Evolutionary conservation across 2,113 vertebrate species (phyloP).

Genomic region (Paramisgurnus dabryanus): DNA sequence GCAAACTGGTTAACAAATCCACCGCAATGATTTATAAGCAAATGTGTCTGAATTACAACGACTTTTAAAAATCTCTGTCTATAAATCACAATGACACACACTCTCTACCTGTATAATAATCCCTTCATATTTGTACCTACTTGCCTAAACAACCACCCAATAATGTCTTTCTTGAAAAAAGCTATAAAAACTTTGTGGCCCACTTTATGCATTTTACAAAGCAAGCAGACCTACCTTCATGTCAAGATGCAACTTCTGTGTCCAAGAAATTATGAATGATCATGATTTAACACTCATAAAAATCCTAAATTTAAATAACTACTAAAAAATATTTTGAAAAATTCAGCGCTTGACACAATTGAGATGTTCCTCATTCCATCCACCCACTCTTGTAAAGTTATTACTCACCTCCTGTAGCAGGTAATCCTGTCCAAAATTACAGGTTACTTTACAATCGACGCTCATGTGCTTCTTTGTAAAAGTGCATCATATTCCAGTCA

Average conservation of each 20-base stretch:
- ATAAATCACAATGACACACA: background rate
- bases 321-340: background rate
- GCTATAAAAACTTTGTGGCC: background rate
- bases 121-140: background rate
- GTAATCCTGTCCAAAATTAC: slow-evolving; percentile 26
- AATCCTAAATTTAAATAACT: background rate
- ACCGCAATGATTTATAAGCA: background rate
- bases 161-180: background rate
- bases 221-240: background rate
- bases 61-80: background rate
- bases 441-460: background rate
- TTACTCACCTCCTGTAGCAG: slow-evolving; percentile 54
- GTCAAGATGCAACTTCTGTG: slow-evolving; percentile 8
- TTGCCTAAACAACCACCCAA: background rate
- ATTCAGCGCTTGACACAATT: background rate
- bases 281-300: slow-evolving; percentile 1
- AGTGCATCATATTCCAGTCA: background rate
- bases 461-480: slow-evolving; percentile 4
- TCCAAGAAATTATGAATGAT: background rate
- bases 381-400: slow-evolving; percentile 58
- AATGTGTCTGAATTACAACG: background rate
- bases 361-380: slow-evolving; percentile 1
- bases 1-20: background rate
- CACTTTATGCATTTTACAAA: too few species aligned
- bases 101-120: background rate